Conservation (phyloP, 2,797 vertebrate species). For the Dicrostonyx torquatus region DNA sequence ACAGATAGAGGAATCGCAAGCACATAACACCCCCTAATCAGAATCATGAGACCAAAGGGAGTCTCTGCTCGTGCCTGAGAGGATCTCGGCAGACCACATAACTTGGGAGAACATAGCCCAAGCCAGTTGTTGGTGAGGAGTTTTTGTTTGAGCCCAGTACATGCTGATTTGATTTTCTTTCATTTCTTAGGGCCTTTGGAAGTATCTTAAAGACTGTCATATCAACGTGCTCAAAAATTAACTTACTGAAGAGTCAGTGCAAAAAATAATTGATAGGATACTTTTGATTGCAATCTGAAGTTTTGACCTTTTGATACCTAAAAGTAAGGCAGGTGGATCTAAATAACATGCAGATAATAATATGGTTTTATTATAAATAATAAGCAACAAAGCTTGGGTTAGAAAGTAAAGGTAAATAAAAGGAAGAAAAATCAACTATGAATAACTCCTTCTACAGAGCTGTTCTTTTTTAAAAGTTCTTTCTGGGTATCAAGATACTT, state of each 20-base stretch:
- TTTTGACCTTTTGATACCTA: not conserved
- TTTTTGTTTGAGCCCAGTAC: not conserved
- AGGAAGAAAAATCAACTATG: not conserved
- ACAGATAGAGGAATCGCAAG: not conserved
- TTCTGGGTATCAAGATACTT: not conserved
- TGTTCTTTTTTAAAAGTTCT: not conserved
- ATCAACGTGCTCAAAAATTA: not conserved
- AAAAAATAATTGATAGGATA: slow-evolving; percentile 18
- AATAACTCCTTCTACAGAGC: not conserved
- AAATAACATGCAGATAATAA: not conserved
- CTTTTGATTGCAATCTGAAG: not conserved
- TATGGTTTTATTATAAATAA: not conserved
- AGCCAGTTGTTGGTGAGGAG: not conserved
- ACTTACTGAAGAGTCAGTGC: not conserved
- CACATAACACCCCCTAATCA: not conserved
- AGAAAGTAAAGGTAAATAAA: not conserved
- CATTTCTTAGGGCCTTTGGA: not conserved
- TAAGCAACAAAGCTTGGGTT: not conserved
- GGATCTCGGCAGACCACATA: not conserved
- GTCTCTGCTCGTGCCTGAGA: not conserved
- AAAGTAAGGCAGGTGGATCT: slow-evolving; percentile 25
- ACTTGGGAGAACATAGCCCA: not conserved
- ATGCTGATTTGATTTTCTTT: not conserved
- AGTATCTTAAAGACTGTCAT: not conserved
- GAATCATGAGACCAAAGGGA: not conserved